These are phyloP conservation scores for Chloroceryle aenea DNA, from an alignment of 2,113 vertebrate genomes.

Conservation along the genomic window DNA sequence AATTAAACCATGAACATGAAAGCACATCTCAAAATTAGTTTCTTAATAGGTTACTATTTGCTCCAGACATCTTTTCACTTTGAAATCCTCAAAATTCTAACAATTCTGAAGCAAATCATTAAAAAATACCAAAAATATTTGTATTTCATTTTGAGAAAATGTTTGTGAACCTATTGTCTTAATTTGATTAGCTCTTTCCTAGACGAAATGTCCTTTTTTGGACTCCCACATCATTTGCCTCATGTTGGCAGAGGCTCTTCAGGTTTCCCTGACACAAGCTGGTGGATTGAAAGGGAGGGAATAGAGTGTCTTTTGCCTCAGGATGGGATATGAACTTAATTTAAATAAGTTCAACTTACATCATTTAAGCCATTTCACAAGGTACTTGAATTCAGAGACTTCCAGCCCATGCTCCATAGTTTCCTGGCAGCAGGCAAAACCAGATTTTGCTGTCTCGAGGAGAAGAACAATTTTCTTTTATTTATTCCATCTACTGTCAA, in stretches of 20 bases:
- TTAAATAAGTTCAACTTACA: background rate
- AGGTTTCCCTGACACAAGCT: background rate
- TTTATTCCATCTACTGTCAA: background rate
- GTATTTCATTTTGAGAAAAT: background rate
- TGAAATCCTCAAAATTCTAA: background rate
- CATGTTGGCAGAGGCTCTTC: background rate
- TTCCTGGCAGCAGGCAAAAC: background rate
- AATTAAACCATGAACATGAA: background rate
- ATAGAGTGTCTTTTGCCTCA: background rate
- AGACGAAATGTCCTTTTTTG: background rate
- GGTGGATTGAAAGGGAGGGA: background rate
- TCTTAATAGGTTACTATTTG: background rate
- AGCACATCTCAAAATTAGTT: background rate
- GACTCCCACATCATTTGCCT: background rate
- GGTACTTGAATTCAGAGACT: background rate
- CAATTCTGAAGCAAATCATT: background rate
- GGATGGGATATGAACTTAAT: background rate
- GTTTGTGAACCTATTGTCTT: background rate
- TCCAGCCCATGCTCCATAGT: background rate
- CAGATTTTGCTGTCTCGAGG: background rate
- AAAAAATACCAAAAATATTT: accelerated
- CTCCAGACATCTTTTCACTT: background rate
- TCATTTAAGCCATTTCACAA: background rate
- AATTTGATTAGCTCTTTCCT: background rate
- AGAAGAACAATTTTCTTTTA: background rate